Percentiles rank a stretch among this genome's conserved stretches.
Evolutionary conservation across 2,888 invertebrate genomes (phyloP).

Genomic region (Unio pictorum): DNA sequence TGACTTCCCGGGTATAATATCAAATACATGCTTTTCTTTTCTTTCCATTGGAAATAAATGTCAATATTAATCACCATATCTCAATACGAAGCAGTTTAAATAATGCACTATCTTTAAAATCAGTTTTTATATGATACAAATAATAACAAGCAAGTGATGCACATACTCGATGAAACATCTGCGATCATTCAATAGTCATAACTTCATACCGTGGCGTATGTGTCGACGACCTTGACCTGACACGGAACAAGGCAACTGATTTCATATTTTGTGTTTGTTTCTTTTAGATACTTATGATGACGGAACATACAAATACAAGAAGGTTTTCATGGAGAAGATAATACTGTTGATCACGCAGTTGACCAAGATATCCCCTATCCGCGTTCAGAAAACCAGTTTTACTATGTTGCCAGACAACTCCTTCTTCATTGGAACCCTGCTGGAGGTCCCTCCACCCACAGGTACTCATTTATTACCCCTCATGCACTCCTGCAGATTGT

Average conservation of each 20-base stretch:
- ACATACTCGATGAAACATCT: too few relatives aligned
- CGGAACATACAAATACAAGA: conserved; percentile 29
- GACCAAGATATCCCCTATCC: conserved; percentile 38
- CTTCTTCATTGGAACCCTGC: conserved; percentile 46
- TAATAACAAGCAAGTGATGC: too few relatives aligned
- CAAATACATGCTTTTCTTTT: not conserved
- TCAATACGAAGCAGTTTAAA: too few relatives aligned
- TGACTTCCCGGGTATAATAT: conserved; percentile 41
- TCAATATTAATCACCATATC: too few relatives aligned
- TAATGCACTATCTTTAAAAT: too few relatives aligned
- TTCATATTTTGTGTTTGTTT: not conserved
- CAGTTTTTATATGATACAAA: too few relatives aligned
- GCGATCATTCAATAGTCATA: too few relatives aligned
- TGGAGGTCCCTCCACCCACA: conserved; percentile 45
- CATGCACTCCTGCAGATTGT: too few relatives aligned
- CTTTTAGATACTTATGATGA: conserved; percentile 32
- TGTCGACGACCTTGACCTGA: too few relatives aligned
- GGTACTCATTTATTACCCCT: conserved; percentile 23
- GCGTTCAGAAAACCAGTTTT: conserved; percentile 39
- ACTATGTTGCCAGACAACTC: conserved; percentile 32
- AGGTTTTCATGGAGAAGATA: conserved; percentile 25
- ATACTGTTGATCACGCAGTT: conserved; percentile 20
- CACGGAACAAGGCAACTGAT: too few relatives aligned
- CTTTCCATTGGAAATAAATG: not conserved
- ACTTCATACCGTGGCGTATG: too few relatives aligned